Base-by-base conservation (phyloP, 2,888 invertebrate genomes). In the Melanostoma scalare region DNA sequence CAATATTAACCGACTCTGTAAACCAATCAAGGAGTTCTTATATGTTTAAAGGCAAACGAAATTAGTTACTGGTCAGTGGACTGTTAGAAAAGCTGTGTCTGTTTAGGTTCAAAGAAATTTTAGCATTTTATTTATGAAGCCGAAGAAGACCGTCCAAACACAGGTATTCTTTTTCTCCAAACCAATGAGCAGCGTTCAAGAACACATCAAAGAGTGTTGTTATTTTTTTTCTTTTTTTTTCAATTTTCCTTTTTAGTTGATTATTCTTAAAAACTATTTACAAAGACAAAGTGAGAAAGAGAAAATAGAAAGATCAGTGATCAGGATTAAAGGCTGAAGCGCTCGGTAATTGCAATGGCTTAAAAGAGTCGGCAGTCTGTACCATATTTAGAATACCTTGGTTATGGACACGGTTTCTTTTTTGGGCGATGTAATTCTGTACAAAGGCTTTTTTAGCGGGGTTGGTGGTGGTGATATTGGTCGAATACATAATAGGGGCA, bases 371-470 rank as follows among this genome's bases (percentile, higher is more conserved):
- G 60, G 65, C 78, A 74, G 56, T 63, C 20, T 74, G 79, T 78
- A 79, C 85, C 75, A 53, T 20, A 20, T 81, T 86, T 86, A 87
- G 89, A 90, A 90, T 91, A 91, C 91, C 91, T 91, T 91, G 90
- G 88, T 89, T 91, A 90, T 88, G 88, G 88, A 91, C 88, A 88
- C 90, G 90, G 89, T 89, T 89, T 90, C 89, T 90, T 90, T 91
- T 91, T 87, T 89, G 89, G 86, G 88, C 88, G 86, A 89, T 89
- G 87, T 91, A 91, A 88, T 88, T 90, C 88, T 89, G 87, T 87
- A 90, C 87, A 87, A 90, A 90, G 88, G 88, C 85, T 86, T 90
- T 90, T 89, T 90, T 88, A 88, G 88, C 78, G 56, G 85, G 89
- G 86, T 88, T 86, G 87, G 88, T 87, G 60, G 88, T 86, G 86